phyloP scores from a whole-genome alignment of 2,797 vertebrate genomes.

The Xerus rutilus region DNA sequence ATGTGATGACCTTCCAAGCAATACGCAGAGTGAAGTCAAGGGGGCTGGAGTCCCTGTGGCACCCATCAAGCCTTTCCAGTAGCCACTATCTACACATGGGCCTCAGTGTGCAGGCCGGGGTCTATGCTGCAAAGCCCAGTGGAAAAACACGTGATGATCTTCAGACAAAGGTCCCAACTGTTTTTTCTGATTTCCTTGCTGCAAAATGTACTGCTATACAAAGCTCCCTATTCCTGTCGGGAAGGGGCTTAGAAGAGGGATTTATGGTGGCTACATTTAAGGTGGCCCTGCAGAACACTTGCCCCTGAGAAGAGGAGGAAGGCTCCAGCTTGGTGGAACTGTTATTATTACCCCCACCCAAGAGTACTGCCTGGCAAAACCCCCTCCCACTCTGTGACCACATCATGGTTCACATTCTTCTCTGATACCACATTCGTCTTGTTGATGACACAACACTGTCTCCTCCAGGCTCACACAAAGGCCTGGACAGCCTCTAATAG shows the following conservation, averaged over 20 bases:
- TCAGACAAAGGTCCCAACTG: not conserved
- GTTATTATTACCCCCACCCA: not conserved
- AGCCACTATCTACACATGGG: not conserved
- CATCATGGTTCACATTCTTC: not conserved
- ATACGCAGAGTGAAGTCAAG: not conserved
- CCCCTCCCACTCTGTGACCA: not conserved
- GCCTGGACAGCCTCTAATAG: not conserved
- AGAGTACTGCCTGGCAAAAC: not conserved
- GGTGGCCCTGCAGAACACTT: not conserved
- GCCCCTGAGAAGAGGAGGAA: not conserved
- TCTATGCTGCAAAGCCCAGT: not conserved
- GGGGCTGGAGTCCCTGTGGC: not conserved
- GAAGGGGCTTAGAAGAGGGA: not conserved
- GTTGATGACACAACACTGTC: not conserved
- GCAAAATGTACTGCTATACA: not conserved
- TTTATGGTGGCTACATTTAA: not conserved
- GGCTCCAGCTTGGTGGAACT: not conserved
- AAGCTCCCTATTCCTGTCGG: not conserved
- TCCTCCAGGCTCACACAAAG: not conserved
- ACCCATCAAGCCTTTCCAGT: not conserved
- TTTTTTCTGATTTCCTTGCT: not conserved
- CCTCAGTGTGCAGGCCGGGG: not conserved
- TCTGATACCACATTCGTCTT: not conserved
- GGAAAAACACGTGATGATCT: not conserved
- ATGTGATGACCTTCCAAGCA: not conserved